phyloP scores from a whole-genome alignment of 2,888 invertebrate species.

The Microctonus hyperodae region DNA sequence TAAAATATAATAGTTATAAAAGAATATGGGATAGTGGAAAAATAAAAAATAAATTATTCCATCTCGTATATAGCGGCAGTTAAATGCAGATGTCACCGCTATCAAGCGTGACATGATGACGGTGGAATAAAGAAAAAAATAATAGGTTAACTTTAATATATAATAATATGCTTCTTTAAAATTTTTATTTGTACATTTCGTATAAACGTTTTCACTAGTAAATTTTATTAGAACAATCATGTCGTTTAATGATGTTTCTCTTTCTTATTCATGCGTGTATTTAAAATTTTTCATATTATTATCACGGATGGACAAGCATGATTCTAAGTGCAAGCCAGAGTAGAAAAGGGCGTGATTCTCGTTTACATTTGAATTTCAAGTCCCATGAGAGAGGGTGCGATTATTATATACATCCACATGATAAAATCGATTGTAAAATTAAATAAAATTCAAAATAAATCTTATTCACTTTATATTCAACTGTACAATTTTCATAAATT shows the following conservation, averaged over 20 bases:
- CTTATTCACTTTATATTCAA: too few species aligned
- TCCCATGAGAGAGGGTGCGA: constrained; percentile 2
- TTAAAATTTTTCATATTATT: constrained; percentile 7
- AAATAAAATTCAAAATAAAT: too few species aligned
- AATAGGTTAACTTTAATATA: not conserved
- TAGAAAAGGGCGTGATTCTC: constrained; percentile 3
- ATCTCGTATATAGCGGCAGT: constrained; percentile 19
- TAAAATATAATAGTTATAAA: not conserved
- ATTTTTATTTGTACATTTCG: not conserved
- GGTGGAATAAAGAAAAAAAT: not conserved
- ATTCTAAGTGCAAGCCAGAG: constrained; percentile 2
- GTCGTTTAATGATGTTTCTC: constrained; percentile 14
- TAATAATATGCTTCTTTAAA: not conserved
- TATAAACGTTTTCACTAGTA: not conserved
- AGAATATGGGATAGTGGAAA: not conserved
- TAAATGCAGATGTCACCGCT: constrained; percentile 25
- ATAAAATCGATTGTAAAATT: not conserved
- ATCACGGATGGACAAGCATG: constrained; percentile 9
- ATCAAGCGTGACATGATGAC: constrained; percentile 14
- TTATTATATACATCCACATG: not conserved
- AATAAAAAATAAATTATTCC: not conserved
- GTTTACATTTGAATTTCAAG: constrained; percentile 23
- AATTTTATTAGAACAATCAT: constrained; percentile 5
- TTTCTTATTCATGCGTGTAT: constrained; percentile 17
- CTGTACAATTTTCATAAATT: too few species aligned